These are phyloP conservation scores for Morpho helenor DNA, from an alignment of 2,888 invertebrate species.

Conservation along the genomic window DNA sequence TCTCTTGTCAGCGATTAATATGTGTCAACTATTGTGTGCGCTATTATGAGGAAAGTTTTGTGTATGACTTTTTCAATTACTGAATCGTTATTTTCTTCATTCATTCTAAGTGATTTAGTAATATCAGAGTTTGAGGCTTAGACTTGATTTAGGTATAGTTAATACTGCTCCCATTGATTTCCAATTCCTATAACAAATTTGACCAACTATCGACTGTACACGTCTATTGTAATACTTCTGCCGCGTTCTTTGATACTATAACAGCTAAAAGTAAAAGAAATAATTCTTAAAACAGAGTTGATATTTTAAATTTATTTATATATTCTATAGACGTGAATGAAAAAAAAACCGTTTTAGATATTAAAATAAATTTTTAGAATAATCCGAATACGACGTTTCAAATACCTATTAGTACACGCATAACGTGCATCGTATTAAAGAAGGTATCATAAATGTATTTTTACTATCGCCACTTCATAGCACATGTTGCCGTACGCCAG, in stretches of 20 bases:
- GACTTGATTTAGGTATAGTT: no score
- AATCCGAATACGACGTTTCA: background rate
- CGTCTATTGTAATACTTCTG: no score
- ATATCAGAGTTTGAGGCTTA: no score
- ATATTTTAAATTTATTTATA: background rate
- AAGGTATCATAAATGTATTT: background rate
- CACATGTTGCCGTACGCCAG: background rate
- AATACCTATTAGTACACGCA: background rate
- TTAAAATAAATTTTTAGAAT: background rate
- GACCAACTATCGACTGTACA: no score
- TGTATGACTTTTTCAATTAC: background rate
- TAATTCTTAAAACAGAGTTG: no score
- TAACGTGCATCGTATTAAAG: background rate
- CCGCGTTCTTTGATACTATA: no score
- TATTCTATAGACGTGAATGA: background rate
- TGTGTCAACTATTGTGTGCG: background rate
- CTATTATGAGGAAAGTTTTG: background rate
- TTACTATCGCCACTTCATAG: background rate
- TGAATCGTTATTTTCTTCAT: no score
- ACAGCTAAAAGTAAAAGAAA: no score
- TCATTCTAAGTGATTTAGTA: no score
- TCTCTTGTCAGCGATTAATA: slow-evolving; percentile 2
- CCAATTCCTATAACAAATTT: no score
- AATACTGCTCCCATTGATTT: no score
- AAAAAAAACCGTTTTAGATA: background rate